These are phyloP conservation scores for Sanderia malayensis DNA, from an alignment of 30 jellyfish, hydroid and myxozoan genomes.

Conservation along the genomic window DNA sequence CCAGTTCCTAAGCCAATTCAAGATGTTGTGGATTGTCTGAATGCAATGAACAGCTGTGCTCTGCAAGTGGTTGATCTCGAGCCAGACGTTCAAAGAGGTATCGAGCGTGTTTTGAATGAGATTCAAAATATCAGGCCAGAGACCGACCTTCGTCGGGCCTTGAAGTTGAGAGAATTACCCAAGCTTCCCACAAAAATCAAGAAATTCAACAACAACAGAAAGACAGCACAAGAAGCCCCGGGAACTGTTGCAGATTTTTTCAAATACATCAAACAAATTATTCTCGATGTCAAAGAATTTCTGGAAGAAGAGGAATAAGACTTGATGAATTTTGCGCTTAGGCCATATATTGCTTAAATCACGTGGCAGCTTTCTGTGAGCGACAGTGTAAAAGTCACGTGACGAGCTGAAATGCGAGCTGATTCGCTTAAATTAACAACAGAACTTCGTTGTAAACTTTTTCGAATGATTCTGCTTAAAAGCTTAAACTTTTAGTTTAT, in stretches of 20 bases:
- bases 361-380: too few relatives aligned
- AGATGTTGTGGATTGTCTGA: conserved; percentile 19
- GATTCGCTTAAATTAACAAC: too few relatives aligned
- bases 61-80: conserved; percentile 18
- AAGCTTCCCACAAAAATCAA: conserved; percentile 24
- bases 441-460: too few relatives aligned
- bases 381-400: too few relatives aligned
- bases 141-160: conserved; percentile 30
- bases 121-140: conserved; percentile 12
- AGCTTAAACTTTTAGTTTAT: too few relatives aligned
- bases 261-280: conserved; percentile 12
- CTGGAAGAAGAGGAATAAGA: conserved; percentile 9
- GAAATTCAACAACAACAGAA: conserved; percentile 40
- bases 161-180: conserved; percentile 22
- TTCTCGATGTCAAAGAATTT: conserved; percentile 21
- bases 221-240: conserved; percentile 42
- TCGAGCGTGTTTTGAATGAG: conserved; percentile 21
- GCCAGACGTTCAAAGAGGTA: conserved; percentile 14
- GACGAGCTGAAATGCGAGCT: too few relatives aligned
- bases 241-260: conserved; percentile 26
- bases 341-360: too few relatives aligned
- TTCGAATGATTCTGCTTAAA: too few relatives aligned
- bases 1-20: conserved; percentile 31
- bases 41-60: conserved; percentile 16
- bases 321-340: too few relatives aligned